Percentiles rank a stretch among this genome's conserved stretches.
Conservation (phyloP, 2,888 invertebrate species). For the Coenonympha glycerion region DNA sequence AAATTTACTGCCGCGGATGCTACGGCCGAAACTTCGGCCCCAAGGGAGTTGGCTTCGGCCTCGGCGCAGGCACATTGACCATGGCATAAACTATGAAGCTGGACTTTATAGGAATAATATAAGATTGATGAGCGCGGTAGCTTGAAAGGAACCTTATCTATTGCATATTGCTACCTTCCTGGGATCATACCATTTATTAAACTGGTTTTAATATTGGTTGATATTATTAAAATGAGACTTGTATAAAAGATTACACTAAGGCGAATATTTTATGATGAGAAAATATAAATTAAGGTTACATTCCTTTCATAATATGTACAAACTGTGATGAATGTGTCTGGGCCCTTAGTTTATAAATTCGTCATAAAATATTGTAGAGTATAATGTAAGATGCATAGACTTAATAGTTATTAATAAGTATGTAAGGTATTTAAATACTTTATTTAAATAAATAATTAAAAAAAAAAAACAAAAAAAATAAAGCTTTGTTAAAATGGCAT, state of each 20-base stretch:
- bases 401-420: constrained; percentile 50
- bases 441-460: constrained; percentile 36
- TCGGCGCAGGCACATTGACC: constrained; percentile 92
- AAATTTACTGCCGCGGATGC: constrained; percentile 94
- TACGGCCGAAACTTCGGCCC: constrained; percentile 92
- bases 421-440: constrained; percentile 39
- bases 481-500: constrained; percentile 51
- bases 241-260: constrained; percentile 36
- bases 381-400: constrained; percentile 58
- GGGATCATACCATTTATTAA: constrained; percentile 71
- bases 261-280: constrained; percentile 68
- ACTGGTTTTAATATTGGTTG: constrained; percentile 76
- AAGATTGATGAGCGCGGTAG: constrained; percentile 49
- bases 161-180: constrained; percentile 52
- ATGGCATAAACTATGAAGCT: constrained; percentile 83
- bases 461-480: constrained; percentile 36
- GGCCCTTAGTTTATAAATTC: constrained; percentile 75
- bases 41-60: constrained; percentile 91
- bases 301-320: constrained; percentile 71
- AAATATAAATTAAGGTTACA: constrained; percentile 76
- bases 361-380: constrained; percentile 68
- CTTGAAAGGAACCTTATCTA: constrained; percentile 66
- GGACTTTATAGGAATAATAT: constrained; percentile 53
- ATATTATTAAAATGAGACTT: constrained; percentile 64
- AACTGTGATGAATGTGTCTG: constrained; percentile 73